These are phyloP conservation scores for Agrochola lota DNA, from an alignment of 2,888 invertebrate genomes.

Conservation along the genomic window DNA sequence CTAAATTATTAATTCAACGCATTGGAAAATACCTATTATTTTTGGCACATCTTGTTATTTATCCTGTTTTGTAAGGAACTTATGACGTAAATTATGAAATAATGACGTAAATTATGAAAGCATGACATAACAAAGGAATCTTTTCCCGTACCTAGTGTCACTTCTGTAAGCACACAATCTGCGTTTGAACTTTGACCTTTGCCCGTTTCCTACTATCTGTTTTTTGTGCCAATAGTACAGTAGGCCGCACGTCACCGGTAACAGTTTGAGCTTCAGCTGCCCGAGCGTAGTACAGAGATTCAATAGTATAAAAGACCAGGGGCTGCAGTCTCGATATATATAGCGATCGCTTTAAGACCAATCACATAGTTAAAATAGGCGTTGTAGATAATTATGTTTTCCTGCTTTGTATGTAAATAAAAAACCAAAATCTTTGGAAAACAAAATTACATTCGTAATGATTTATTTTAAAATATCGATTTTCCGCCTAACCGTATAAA, in stretches of 20 bases:
- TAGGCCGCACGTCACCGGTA: not conserved
- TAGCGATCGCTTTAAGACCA: too few relatives aligned
- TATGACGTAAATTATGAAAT: too few relatives aligned
- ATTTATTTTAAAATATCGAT: too few relatives aligned
- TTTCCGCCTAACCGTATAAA: too few relatives aligned
- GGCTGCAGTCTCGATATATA: too few relatives aligned
- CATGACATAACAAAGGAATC: conserved; percentile 1
- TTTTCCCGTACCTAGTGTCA: not conserved
- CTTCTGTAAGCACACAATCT: not conserved
- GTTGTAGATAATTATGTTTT: too few relatives aligned
- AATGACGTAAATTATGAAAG: conserved; percentile 7
- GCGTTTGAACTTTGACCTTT: not conserved
- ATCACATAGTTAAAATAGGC: too few relatives aligned
- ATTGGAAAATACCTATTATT: not conserved
- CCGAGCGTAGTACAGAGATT: not conserved
- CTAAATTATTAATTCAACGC: not conserved
- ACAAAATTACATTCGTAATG: too few relatives aligned
- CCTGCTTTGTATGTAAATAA: too few relatives aligned
- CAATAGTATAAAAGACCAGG: too few relatives aligned
- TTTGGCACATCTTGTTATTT: conserved; percentile 7
- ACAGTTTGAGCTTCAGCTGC: not conserved
- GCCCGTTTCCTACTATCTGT: not conserved
- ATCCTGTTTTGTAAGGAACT: conserved; percentile 23
- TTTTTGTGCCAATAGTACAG: not conserved
- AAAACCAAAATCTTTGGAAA: too few relatives aligned